These are phyloP conservation scores for Diarsia dahlii DNA, from an alignment of 2,888 invertebrate genomes.

Conservation along the genomic window DNA sequence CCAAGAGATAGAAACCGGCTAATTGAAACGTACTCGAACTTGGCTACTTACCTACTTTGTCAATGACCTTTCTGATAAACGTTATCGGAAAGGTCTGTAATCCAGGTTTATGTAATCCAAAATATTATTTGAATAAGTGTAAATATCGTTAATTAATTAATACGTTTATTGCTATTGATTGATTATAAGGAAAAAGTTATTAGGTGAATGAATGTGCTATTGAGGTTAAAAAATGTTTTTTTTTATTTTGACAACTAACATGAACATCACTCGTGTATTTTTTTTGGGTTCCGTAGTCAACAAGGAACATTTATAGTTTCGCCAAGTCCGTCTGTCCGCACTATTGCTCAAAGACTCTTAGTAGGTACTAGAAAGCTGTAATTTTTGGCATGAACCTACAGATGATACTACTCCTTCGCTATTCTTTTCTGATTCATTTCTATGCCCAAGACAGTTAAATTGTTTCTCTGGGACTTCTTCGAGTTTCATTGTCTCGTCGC, in stretches of 20 bases:
- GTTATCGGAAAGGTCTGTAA: background rate
- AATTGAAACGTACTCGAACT: background rate
- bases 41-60: background rate
- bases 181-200: background rate
- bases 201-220: background rate
- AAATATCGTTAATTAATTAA: background rate
- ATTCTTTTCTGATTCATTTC: no score
- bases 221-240: background rate
- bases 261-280: background rate
- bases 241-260: no score
- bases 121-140: conserved; percentile 1
- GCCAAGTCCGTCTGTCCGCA: no score
- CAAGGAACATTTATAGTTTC: no score
- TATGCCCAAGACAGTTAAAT: no score
- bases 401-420: no score
- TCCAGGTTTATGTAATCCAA: background rate
- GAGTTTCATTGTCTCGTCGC: no score
- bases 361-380: no score
- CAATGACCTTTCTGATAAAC: conserved; percentile 4
- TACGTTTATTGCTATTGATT: background rate
- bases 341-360: no score
- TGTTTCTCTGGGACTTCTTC: no score
- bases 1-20: background rate
- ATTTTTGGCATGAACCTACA: no score
- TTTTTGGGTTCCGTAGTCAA: no score